Base-by-base conservation (phyloP, 2,888 invertebrate genomes). In the Prenolepis imparis region DNA sequence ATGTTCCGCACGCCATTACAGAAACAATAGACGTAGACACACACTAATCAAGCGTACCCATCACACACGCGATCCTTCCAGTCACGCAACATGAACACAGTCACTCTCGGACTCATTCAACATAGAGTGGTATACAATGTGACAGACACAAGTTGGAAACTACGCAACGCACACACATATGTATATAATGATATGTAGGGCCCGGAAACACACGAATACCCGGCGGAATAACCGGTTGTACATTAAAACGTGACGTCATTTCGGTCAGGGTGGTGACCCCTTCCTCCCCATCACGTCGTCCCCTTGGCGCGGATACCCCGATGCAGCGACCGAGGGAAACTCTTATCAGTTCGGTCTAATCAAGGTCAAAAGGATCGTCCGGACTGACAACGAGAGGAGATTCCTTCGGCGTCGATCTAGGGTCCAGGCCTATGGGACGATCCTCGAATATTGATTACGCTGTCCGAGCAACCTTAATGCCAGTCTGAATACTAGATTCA, bases 141-240 rank as follows among this genome's bases (percentile, higher is more conserved):
- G 95, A 94, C 94, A 94, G 95, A 95, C 95, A 95, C 95, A 94
- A 95, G 95, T 95, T 95, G 94, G 94, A 94, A 94, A 94, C 93
- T 93, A 93, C 93, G 92, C 86, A 92, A 91, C 90, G 87, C 84
- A 89, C 87, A 88, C 86, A 90, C 84, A 88, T 86, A 84, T 89
- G 82, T 88, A 82, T 83, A 84, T 87, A 82, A 87, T 85, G 86
- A 86, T 80, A 84, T 73, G 84, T 86, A 84, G 83, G 64, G 59
- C 74, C 81, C 77, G 75, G 80, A 67, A 75, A 55, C 75, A 77
- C 36, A 73, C 41, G 77, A 89, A 77, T 48, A 48, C 18, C 48
- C 84, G 83, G 52, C 63, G 57, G 24, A 64, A 75, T 36, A 28
- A 77, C 48, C 59, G 72, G 59, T 59, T 44, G 41, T 70, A 78